phyloP scores from a whole-genome alignment of 2,113 vertebrate genomes.

The Ceyx melanurus region DNA sequence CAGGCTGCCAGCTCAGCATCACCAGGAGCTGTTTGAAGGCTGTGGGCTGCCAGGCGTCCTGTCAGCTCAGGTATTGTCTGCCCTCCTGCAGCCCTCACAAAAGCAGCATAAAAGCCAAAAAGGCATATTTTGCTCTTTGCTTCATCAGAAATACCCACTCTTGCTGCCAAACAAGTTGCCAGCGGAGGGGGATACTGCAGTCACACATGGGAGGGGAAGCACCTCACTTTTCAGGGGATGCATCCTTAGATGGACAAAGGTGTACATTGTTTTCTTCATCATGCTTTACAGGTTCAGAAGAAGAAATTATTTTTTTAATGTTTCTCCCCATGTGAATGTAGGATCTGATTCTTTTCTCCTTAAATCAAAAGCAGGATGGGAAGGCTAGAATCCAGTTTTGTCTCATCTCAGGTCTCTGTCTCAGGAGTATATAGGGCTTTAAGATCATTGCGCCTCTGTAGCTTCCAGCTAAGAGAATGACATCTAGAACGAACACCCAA shows the following conservation, averaged over 20 bases:
- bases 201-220: accelerated
- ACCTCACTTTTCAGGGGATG: neutral
- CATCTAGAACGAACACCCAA: constrained; percentile 31
- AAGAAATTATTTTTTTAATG: neutral
- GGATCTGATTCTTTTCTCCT: neutral
- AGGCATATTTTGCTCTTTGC: neutral
- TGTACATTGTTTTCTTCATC: neutral
- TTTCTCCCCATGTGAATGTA: neutral
- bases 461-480: constrained; percentile 44
- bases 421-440: neutral
- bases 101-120: neutral
- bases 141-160: neutral
- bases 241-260: accelerated
- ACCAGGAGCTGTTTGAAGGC: neutral
- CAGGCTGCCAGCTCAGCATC: neutral
- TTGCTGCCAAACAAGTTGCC: neutral
- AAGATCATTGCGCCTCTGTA: neutral
- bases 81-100: neutral
- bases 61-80: neutral
- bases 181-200: neutral
- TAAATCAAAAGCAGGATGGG: constrained; percentile 17
- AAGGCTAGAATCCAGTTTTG: neutral
- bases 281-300: neutral
- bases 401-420: constrained; percentile 19
- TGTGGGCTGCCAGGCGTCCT: neutral